Base-by-base conservation (phyloP, 2,888 invertebrate genomes). In the Nowickia ferox region DNA sequence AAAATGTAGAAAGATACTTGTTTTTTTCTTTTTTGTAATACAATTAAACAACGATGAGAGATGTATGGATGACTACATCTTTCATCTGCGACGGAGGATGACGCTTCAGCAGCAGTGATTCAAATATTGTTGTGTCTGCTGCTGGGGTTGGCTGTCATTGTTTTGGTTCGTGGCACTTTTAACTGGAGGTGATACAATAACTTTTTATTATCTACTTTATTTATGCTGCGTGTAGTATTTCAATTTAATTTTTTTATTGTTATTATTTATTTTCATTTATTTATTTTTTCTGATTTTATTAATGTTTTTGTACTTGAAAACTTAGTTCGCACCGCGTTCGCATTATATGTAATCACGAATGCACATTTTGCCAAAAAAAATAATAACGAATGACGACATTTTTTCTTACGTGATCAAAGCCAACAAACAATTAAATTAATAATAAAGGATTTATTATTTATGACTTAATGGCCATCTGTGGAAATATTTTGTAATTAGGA, bases 281-380 rank as follows among this genome's bases (percentile, higher is more conserved):
- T 30, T 63, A 46, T n/a, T 69, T 53, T 61, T 57, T 65, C 65
- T 46, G 55, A 48, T 82, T 69, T 78, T 65, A 63, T 79, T 78
- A 77, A 83, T 83, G 72, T 78, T 68, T 81, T 81, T 81, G 81
- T 75, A 81, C 81, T 81, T 81, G 81, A 81, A 75, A 72, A 55
- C 63, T 61, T 44, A 63, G 30, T 71, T 79, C 53, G 17, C 61
- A 30, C 22, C 19, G 17, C 48, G 3, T 30, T 46, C 38, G 83
- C 40, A 71, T 74, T 77, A 40, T 77, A 40, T 78, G 44, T 78
- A 74, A 84, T 84, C 83, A 78, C 72, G 77, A 78, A 59, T 84
- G 77, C 77, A 84, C 66, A 72, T 74, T 78, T 84, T 78, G 83
- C 77, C 77, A 84, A 84, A 83, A 82, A 40, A 10, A 55, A 59